Conservation (phyloP, 2,888 invertebrate genomes). For the Brachynemurus nebulosus region DNA sequence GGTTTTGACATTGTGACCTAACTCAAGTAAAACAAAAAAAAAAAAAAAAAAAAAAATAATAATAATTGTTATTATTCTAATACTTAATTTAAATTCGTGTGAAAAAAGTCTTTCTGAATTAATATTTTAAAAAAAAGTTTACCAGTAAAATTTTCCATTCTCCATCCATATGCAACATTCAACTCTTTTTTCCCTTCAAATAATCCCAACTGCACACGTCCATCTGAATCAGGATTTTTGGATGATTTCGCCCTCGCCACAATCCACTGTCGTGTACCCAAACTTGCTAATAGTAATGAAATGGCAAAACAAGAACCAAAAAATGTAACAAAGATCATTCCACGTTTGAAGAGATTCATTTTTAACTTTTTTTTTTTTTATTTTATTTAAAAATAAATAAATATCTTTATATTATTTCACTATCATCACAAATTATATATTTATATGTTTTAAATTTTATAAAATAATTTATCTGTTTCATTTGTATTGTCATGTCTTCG, state of each 20-base stretch:
- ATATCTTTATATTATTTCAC: neutral
- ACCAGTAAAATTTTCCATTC: conserved; percentile 66
- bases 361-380: conserved; percentile 27
- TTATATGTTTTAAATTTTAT: no score
- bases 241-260: conserved; percentile 56
- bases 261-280: conserved; percentile 75
- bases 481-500: no score
- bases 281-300: conserved; percentile 62
- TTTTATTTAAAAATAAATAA: neutral
- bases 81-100: neutral
- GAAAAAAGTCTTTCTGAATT: conserved; percentile 3
- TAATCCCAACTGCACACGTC: conserved; percentile 69
- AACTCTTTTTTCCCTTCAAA: conserved; percentile 75
- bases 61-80: conserved; percentile 2
- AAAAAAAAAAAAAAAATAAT: conserved; percentile 1
- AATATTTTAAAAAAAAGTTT: conserved; percentile 27
- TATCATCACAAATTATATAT: no score
- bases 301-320: conserved; percentile 64
- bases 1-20: no score
- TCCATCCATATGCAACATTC: conserved; percentile 68
- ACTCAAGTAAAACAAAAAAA: neutral
- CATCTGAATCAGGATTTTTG: conserved; percentile 53
- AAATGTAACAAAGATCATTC: conserved; percentile 70
- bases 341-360: conserved; percentile 58
- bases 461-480: no score